Base-by-base conservation (phyloP, 2,888 invertebrate genomes). In the Calameuta filiformis region DNA sequence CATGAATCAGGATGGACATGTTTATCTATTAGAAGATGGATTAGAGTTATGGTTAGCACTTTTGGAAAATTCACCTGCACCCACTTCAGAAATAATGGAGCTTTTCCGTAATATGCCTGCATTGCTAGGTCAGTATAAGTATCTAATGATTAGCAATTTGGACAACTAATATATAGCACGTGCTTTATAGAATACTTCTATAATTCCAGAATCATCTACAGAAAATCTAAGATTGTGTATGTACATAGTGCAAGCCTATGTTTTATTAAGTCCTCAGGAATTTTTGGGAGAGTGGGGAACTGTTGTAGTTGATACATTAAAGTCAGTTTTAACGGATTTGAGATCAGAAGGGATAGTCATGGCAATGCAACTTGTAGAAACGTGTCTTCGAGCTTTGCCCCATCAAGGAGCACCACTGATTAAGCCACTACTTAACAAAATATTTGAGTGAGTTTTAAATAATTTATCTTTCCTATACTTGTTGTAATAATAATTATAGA, bases 21-120 rank as follows among this genome's bases (percentile, higher is more conserved):
- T 98, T 76, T 98, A 98, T 91, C 93, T 98, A 76, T 92, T 98
- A 84, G 98, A 98, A 91, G 98, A 99, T 90, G 98, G 98, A 3
- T 92, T 98, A 69, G 97, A 97, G 84, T 93, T 99, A 79, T 98
- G 98, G 98, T 93, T 96, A 77, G 96, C 96, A 0, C 94, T 97
- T 33, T 92, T 98, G 80, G 96, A 97, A 90, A 95, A 96, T 89
- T 93, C 95, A 6, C 94, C 96, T 0, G 92, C 93, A 0, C 93
- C 95, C 82, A 94, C 94, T 0, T 92, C 93, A 0, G 92, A 92
- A 1, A 93, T 97, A 73, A 92, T 97, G 88, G 94, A 95, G 85
- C 92, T 98, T 37, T 95, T 96, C 82, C 93, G 94, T 81, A 96
- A 97, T 88, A 93, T 97, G 90, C 93, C 95, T 76, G 94, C 95